Conservation (phyloP, 1,140 invertebrate genomes). For the Pollicipes pollicipes region DNA sequence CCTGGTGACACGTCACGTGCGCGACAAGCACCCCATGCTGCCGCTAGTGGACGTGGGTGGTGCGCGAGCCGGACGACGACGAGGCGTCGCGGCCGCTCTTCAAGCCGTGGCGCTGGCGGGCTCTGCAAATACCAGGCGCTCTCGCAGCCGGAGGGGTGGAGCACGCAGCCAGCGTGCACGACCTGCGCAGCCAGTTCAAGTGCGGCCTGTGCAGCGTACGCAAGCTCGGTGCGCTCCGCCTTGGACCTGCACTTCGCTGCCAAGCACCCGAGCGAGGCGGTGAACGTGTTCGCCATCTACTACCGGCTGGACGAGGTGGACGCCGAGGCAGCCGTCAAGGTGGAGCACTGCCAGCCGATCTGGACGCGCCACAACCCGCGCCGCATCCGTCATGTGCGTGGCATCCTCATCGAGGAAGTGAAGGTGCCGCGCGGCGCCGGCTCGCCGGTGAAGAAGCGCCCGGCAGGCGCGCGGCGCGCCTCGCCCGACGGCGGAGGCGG, state of each 20-base stretch:
- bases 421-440: conserved; percentile 17
- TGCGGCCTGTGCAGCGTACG: conserved; percentile 42
- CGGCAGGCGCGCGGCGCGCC: neutral
- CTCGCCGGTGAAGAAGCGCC: neutral
- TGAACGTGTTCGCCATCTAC: conserved; percentile 20
- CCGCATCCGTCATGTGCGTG: conserved; percentile 38
- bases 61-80: conserved; percentile 32
- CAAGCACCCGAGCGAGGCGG: conserved; percentile 27
- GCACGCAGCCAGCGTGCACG: conserved; percentile 37
- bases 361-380: conserved; percentile 35
- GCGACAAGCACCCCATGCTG: conserved; percentile 39
- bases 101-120: conserved; percentile 44
- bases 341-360: conserved; percentile 29
- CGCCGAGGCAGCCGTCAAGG: conserved; percentile 14
- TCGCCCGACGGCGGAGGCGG: neutral
- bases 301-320: conserved; percentile 19
- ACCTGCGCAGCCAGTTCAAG: conserved; percentile 34
- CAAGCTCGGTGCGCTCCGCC: conserved; percentile 32
- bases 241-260: conserved; percentile 37
- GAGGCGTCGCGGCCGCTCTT: conserved; percentile 7
- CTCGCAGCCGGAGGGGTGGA: conserved; percentile 35
- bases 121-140: conserved; percentile 41
- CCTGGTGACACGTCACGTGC: conserved; percentile 43
- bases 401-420: conserved; percentile 35
- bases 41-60: conserved; percentile 33